Evolutionary conservation across 1,140 invertebrate genomes (phyloP).

Genomic region (Lucilia sericata): DNA sequence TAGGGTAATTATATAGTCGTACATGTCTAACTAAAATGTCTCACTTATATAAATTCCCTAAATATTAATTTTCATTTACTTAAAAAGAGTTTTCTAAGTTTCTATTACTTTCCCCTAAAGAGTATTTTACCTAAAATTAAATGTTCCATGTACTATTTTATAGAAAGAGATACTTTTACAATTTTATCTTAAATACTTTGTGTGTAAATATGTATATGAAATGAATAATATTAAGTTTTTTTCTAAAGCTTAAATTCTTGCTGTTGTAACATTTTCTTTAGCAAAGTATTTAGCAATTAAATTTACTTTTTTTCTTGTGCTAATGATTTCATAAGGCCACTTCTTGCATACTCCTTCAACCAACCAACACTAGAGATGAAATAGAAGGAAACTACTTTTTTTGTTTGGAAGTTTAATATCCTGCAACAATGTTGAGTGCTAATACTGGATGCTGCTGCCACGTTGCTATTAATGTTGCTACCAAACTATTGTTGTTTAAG

Average conservation of each 20-base stretch:
- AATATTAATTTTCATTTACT: too few relatives aligned
- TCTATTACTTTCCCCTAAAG: too few relatives aligned
- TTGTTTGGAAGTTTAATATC: constrained; percentile 6
- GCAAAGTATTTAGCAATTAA: background rate
- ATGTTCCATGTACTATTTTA: too few relatives aligned
- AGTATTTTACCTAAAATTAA: too few relatives aligned
- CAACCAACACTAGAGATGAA: background rate
- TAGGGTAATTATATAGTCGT: too few relatives aligned
- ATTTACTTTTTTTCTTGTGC: background rate
- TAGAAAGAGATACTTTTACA: too few relatives aligned
- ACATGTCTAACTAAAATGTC: too few relatives aligned
- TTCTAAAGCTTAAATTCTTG: background rate
- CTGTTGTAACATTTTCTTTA: background rate
- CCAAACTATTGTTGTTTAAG: constrained; percentile 8
- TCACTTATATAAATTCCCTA: too few relatives aligned
- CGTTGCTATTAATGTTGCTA: background rate
- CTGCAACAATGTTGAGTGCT: constrained; percentile 1
- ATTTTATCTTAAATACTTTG: too few relatives aligned
- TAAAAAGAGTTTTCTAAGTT: too few relatives aligned
- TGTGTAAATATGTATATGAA: too few relatives aligned
- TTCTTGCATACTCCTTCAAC: background rate
- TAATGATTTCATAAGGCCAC: constrained; percentile 3
- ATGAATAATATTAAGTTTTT: background rate
- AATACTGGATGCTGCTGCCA: background rate
- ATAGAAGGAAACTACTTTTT: background rate